Conservation (phyloP, 2,113 vertebrate species). For the Abramis brama region DNA sequence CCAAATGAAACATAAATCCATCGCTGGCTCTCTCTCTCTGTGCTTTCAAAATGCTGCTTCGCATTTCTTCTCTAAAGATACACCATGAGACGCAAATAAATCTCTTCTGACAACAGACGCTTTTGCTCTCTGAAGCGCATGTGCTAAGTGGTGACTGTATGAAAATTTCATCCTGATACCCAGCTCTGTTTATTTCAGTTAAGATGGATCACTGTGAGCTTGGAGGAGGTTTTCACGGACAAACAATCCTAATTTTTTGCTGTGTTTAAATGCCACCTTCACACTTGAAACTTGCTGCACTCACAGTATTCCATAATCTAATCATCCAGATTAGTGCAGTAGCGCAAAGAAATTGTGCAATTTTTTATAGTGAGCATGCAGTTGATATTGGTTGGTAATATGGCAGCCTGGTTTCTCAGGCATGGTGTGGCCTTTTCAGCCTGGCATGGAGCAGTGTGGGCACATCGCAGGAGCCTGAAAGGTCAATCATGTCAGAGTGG, state of each 20-base stretch:
- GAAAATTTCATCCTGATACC: constrained; percentile 63
- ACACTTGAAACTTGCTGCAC: not conserved
- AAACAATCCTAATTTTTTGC: not conserved
- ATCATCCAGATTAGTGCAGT: constrained; percentile 7
- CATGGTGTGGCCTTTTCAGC: constrained; percentile 71
- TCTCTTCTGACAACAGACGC: constrained; percentile 54
- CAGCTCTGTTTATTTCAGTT: constrained; percentile 20
- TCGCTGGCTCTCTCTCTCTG: constrained; percentile 47
- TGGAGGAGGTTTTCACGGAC: not conserved
- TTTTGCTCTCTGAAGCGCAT: constrained; percentile 23
- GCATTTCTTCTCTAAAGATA: constrained; percentile 67
- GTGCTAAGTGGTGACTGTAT: constrained; percentile 64
- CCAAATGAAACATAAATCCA: constrained; percentile 70
- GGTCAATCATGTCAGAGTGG: constrained; percentile 75
- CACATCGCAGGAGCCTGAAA: constrained; percentile 65
- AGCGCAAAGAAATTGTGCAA: not conserved
- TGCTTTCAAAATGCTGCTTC: constrained; percentile 65
- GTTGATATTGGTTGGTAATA: constrained; percentile 27
- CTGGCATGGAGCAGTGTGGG: constrained; percentile 45
- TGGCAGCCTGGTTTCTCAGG: constrained; percentile 44
- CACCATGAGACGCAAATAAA: constrained; percentile 52
- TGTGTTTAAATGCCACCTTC: not conserved
- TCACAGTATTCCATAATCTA: constrained; percentile 9
- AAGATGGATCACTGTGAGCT: not conserved
- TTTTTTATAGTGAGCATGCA: not conserved